Conservation (phyloP, 1,140 invertebrate species). For the Dreissena polymorpha region DNA sequence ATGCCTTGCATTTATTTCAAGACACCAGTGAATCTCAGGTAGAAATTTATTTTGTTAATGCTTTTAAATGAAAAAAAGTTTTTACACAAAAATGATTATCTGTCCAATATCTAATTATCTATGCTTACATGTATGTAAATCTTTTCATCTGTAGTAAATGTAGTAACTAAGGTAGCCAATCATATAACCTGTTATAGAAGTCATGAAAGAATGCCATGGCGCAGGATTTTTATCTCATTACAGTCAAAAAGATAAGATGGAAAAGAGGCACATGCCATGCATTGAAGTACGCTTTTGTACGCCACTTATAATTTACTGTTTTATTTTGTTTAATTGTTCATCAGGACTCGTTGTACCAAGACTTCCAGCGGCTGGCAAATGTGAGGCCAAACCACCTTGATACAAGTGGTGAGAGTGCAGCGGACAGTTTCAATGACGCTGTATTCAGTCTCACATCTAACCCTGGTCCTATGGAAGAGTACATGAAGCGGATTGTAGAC, state of each 20-base stretch:
- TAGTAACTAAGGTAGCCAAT: too few relatives aligned
- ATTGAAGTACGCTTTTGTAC: too few relatives aligned
- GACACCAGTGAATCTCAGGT: neutral
- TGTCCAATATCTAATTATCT: neutral
- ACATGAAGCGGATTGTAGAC: slow-evolving; percentile 37
- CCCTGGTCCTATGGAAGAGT: slow-evolving; percentile 44
- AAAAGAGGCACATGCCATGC: too few relatives aligned
- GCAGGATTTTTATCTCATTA: too few relatives aligned
- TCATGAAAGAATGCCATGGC: too few relatives aligned
- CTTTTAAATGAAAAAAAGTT: neutral
- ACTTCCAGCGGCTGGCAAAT: slow-evolving; percentile 46
- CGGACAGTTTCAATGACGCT: slow-evolving; percentile 46
- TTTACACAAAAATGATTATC: neutral
- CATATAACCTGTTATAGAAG: too few relatives aligned
- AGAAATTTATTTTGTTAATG: too few relatives aligned
- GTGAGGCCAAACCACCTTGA: slow-evolving; percentile 39
- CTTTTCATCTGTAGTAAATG: too few relatives aligned
- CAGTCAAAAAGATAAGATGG: too few relatives aligned
- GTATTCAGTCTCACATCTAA: slow-evolving; percentile 47
- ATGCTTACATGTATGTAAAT: too few relatives aligned
- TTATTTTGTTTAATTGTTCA: neutral
- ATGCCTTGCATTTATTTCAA: neutral
- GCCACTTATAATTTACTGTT: too few relatives aligned
- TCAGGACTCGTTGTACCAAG: slow-evolving; percentile 39
- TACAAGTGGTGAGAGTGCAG: slow-evolving; percentile 11